A percentile compares a stretch with the other conserved stretches of the same genome.
These are phyloP conservation scores for Rhynchomys soricoides DNA, from an alignment of 2,113 vertebrate genomes.

Conservation along the genomic window DNA sequence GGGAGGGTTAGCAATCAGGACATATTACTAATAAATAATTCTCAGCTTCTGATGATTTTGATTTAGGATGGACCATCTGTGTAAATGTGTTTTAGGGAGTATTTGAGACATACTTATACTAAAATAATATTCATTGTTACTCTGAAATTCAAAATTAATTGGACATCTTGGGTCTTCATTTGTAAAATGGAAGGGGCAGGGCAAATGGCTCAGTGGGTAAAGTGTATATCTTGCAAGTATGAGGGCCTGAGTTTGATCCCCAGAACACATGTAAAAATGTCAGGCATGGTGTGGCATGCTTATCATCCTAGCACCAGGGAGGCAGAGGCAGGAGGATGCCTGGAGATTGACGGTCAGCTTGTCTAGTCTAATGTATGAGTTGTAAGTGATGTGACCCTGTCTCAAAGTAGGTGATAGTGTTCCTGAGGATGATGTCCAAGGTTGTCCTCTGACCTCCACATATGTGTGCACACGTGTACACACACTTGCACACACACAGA, in stretches of 20 bases:
- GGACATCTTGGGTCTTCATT: not conserved
- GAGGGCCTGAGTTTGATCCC: not conserved
- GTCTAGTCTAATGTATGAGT: not conserved
- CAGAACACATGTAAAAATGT: not conserved
- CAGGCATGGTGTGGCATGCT: not conserved
- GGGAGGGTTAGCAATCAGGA: too few species aligned
- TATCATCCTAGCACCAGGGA: not conserved
- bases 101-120: not conserved
- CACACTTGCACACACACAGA: not conserved
- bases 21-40: not conserved
- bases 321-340: not conserved
- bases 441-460: not conserved
- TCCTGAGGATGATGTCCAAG: not conserved
- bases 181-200: not conserved
- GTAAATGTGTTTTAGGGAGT: not conserved
- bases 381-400: not conserved
- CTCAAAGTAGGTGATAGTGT: not conserved
- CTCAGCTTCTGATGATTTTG: not conserved
- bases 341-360: not conserved
- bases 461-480: not conserved
- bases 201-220: not conserved
- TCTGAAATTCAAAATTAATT: conserved; percentile 10
- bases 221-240: not conserved
- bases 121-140: not conserved
- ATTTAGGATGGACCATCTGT: not conserved